Evolutionary conservation across 2,797 vertebrate species (phyloP), one percentile per base, ranked within the genome.

Genomic region (Nyctalus aviator): DNA sequence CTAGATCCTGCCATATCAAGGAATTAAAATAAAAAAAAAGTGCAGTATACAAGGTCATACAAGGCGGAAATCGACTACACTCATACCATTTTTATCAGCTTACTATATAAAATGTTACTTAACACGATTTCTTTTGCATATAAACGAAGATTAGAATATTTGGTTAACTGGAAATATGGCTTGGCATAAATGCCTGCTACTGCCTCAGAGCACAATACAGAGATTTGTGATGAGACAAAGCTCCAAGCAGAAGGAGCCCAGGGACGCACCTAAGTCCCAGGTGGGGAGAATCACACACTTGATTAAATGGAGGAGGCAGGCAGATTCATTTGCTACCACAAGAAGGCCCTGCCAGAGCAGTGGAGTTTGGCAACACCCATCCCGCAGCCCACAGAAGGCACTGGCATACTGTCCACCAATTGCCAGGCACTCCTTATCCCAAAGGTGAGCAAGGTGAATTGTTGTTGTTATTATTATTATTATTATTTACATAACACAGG

Each of bases 121-220:
- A 98, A 94, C 98, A 98, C 97, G 98, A 98, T 98, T 97, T 98
- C 96, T 98, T 97, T 98, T 98, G 98, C 98, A 98, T 98, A 98
- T 98, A 98, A 97, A 96, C 94, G 97, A 97, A 97, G 97, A 98
- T 97, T 98, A 97, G 97, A 96, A 97, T 98, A 98, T 98, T 98
- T 98, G 98, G 98, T 98, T 98, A 98, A 97, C 97, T 98, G 97
- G 98, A 97, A 96, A 97, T 97, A 98, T 98, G 98, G 98, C 98
- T 98, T 98, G 97, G 98, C 97, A 98, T 97, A 97, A 97, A 96
- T 90, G 95, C 98, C 95, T 97, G 98, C 97, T 76, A 97, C 95
- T 15, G 94, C 97, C 93, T 94, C 84, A 21, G 91, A 97, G 96
- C 97, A 95, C 96, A 97, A 97, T 59, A 94, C 82, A 78, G 41